Percentiles rank a stretch among this genome's conserved stretches.
Evolutionary conservation across 2,888 invertebrate species (phyloP).

Genomic region (Calephelis perditalis): DNA sequence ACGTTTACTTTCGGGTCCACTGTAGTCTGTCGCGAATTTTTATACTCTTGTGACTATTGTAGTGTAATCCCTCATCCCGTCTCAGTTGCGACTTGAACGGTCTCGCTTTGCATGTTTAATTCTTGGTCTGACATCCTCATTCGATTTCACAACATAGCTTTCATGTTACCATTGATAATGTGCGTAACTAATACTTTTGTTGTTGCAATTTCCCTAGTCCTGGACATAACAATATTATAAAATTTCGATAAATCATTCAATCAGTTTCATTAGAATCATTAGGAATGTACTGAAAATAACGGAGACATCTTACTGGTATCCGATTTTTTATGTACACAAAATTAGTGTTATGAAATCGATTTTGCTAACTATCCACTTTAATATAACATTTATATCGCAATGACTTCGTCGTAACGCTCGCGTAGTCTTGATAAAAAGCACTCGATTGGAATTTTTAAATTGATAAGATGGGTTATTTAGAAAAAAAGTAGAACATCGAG

Average conservation of each 20-base stretch:
- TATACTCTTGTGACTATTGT: conserved; percentile 67
- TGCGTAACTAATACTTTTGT: conserved; percentile 1
- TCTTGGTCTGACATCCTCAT: conserved; percentile 30
- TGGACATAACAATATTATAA: not conserved
- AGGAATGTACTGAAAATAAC: conserved; percentile 10
- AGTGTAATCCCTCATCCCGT: conserved; percentile 52
- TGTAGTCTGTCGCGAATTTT: conserved; percentile 71
- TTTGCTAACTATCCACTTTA: conserved; percentile 63
- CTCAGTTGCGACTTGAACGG: conserved; percentile 41
- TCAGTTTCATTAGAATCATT: conserved; percentile 7
- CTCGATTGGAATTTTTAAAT: conserved; percentile 42
- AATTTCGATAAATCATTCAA: conserved; percentile 2
- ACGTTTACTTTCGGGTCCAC: conserved; percentile 64
- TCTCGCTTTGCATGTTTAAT: conserved; percentile 49
- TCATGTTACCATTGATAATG: conserved; percentile 22
- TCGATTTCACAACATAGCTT: conserved; percentile 14
- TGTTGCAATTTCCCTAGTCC: not conserved
- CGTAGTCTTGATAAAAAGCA: conserved; percentile 45
- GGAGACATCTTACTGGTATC: conserved; percentile 16
- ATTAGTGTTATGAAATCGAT: conserved; percentile 63
- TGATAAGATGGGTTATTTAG: conserved; percentile 44
- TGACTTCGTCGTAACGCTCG: conserved; percentile 52
- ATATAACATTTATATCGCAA: conserved; percentile 64
- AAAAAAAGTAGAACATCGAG: conserved; percentile 46
- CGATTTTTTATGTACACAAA: conserved; percentile 19